A percentile compares a stretch with the other conserved stretches of the same genome.
phyloP scores from a whole-genome alignment of 2,888 invertebrate genomes.

The Diadegma fenestrale region DNA sequence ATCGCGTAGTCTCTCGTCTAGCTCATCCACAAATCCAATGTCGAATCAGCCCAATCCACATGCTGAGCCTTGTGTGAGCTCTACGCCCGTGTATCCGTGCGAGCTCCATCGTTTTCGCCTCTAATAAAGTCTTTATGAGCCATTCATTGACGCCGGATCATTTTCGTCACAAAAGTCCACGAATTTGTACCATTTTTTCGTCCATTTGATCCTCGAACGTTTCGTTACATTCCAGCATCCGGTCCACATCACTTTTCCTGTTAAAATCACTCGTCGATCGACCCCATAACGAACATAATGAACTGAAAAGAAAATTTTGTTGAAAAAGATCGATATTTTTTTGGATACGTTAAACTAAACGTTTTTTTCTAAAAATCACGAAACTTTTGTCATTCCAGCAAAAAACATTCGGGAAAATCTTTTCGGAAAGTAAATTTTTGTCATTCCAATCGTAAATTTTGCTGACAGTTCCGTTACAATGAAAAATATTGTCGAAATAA shows the following conservation, averaged over 20 bases:
- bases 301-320: too few relatives aligned
- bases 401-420: too few relatives aligned
- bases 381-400: too few relatives aligned
- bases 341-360: too few relatives aligned
- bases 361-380: too few relatives aligned
- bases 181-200: not conserved
- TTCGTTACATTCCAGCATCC: not conserved
- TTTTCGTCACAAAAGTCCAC: not conserved
- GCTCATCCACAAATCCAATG: slow-evolving; percentile 56
- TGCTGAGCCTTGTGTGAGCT: slow-evolving; percentile 11
- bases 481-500: too few relatives aligned
- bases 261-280: not conserved
- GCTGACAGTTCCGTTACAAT: too few relatives aligned
- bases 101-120: not conserved
- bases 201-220: not conserved
- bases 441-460: too few relatives aligned
- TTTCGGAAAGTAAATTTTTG: too few relatives aligned
- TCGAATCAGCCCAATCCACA: slow-evolving; percentile 49
- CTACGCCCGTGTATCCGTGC: not conserved
- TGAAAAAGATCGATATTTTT: too few relatives aligned
- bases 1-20: slow-evolving; percentile 53
- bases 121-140: not conserved
- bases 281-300: not conserved
- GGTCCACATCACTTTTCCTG: not conserved
- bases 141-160: not conserved